Base-by-base conservation (phyloP, 2,797 vertebrate species). In the Falco cherrug region DNA sequence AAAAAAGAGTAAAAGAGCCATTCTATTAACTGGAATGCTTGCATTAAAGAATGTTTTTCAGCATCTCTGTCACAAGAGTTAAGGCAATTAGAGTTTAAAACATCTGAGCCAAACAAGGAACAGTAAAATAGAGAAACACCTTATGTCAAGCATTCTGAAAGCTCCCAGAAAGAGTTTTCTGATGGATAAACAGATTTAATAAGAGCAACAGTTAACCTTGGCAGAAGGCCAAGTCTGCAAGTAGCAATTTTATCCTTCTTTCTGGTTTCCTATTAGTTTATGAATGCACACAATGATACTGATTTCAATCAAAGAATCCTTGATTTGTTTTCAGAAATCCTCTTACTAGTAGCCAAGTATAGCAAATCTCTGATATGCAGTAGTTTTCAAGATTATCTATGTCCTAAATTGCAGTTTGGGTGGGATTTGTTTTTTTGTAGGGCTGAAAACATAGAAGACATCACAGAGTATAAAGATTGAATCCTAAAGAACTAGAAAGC, bases 141-240 rank as follows among this genome's bases (percentile, higher is more conserved):
- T 14, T 59, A 31, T 1, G 3, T 25, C 29, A 67, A 81, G 13
- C 53, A 37, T 54, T 90, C 63, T 6, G 3, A 90, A 92, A 83
- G 15, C 29, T 89, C 41, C 26, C 11, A 6, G 57, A 92, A 92
- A 41, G 6, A 50, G 37, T 87, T 83, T 96, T 96, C 56, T 90
- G 53, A 56, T 83, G 56, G 41, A 87, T 77, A 90, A 92, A 89
- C 84, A 92, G 47, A 92, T 89, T 85, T 81, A 91, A 28, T 87
- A 68, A 80, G 75, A 89, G 33, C 41, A 61, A 90, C 54, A 69
- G 31, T 70, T 50, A 95, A 89, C 56, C 37, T n/a, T 41, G 11
- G 8, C 59, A 88, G 84, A 79, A 63, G 47, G 56, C 53, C 0
- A 0, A 82, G 29, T 71, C 35, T 51, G 35, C 75, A 90, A 93